These are phyloP conservation scores for Podargus strigoides DNA, from an alignment of 2,797 vertebrate species.

Conservation along the genomic window DNA sequence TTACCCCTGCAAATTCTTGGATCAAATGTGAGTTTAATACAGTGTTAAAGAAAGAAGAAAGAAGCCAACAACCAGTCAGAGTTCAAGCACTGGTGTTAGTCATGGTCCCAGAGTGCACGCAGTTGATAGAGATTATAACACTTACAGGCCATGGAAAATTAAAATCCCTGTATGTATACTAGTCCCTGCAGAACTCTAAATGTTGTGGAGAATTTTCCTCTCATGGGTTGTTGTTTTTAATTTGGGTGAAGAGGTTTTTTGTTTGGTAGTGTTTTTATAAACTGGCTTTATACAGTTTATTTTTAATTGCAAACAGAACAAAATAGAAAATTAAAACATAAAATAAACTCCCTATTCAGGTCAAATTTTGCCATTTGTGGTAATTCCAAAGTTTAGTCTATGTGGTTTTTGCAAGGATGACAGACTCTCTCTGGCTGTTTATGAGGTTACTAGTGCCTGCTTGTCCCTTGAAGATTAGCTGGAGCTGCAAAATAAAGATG, in stretches of 20 bases:
- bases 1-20: background rate
- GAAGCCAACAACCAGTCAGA: background rate
- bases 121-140: slow-evolving; percentile 40
- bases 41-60: background rate
- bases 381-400: slow-evolving; percentile 7
- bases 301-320: slow-evolving; percentile 31
- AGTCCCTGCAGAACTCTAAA: slow-evolving; percentile 54
- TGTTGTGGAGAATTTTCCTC: slow-evolving; percentile 1
- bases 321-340: slow-evolving; percentile 42
- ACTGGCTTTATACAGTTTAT: slow-evolving; percentile 9
- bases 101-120: background rate
- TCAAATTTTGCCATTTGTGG: background rate
- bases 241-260: slow-evolving; percentile 35
- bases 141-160: slow-evolving; percentile 36
- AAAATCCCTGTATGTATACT: slow-evolving; percentile 17
- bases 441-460: background rate
- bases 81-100: slow-evolving; percentile 1
- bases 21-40: slow-evolving; percentile 5
- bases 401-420: background rate
- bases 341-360: slow-evolving; percentile 30
- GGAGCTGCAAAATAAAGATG: background rate
- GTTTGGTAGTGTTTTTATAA: slow-evolving; percentile 49
- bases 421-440: background rate
- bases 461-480: background rate
- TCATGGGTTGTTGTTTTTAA: slow-evolving; percentile 6